Base-by-base conservation (phyloP, 2,113 vertebrate genomes). In the Microtus oregoni region DNA sequence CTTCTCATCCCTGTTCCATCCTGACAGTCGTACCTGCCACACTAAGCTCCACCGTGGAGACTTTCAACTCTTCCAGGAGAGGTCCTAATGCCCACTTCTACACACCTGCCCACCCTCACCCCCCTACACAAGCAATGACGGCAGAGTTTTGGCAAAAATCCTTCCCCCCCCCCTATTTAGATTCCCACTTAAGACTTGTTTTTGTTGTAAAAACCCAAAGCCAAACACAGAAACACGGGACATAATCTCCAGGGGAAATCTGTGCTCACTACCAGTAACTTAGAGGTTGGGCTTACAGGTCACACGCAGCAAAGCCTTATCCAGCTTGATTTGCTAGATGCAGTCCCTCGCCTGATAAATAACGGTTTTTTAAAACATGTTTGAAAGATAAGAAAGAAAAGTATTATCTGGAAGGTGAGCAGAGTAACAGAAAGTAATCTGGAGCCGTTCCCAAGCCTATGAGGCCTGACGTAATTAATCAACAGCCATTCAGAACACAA, bases 381-480 rank as follows among this genome's bases (percentile, higher is more conserved):
- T 96, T 90, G 92, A 95, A 95, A 93, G 90, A 86, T 94, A 92
- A 97, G 76, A 61, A 83, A 50, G 77, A 91, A 91, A 92, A 85
- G 17, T 92, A 91, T 96, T 92, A 75, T 96, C 95, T 96, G 90
- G 44, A 97, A 77, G 1, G 87, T 95, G 85, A 97, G 86, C 83
- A 63, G 79, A 96, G 86, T 85, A 86, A 94, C 94, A 83, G 47
- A 94, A 94, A 96, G 76, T 81, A 6, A 94, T 82, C 94, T 87
- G 95, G 75, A 65, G 90, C 79, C 81, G 24, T 76, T 96, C 93
- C 96, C 91, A 70, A 95, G 90, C 61, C 61, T 7, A 5, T 41
- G 95, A 94, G 96, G 91, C n/a, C 9, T 63, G 93, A 96, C 0
- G 0, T 68, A 55, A 94, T 92, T 96, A 97, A 96, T 97, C 92